Base-by-base conservation (phyloP, 2,888 invertebrate genomes). In the Schizaphis graminum region DNA sequence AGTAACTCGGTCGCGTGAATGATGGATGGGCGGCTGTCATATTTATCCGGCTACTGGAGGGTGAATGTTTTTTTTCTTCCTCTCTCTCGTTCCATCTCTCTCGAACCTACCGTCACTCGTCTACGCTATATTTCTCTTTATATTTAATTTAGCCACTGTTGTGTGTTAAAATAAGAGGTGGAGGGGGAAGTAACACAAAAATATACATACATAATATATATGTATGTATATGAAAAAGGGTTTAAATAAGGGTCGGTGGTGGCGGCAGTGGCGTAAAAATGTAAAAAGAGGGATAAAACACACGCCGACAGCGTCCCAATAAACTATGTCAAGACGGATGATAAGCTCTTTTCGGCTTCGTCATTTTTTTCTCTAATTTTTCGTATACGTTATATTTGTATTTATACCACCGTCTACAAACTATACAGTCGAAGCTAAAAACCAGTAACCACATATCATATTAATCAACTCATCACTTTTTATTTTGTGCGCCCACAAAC, bases 11-110 rank as follows among this genome's bases (percentile, higher is more conserved):
- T 94, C 93, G 93, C 93, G 86, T 86, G 47, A 94, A 94, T 94
- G 93, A 94, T 94, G 93, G 93, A 94, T 94, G 93, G 93, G 93
- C 90, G 93, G 93, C 93, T 94, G 93, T 94, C 93, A 94, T 94
- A 94, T 94, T 94, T 94, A 94, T 90, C 89, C 93, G 85, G 90
- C 57, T 91, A 61, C 89, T 61, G 86, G 90, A 94, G 93, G 93
- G 90, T 61, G 93, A 94, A 94, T 61, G 93, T 86, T 91, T 86
- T 87, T 89, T 93, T 85, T 61, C 41, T 61, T 24, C 35, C 41
- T n/a, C 67, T 53, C 89, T 16, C 24, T 91, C 44, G 16, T 57
- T 3, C 77, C n/a, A 53, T 24, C 13, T 67, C 21, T 35, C 35
- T 35, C 47, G 28, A n/a, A 21, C 89, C 44, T 41, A 41, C 56